Conservation (phyloP, 2,797 vertebrate species). For the Enteromius fasciolatus region DNA sequence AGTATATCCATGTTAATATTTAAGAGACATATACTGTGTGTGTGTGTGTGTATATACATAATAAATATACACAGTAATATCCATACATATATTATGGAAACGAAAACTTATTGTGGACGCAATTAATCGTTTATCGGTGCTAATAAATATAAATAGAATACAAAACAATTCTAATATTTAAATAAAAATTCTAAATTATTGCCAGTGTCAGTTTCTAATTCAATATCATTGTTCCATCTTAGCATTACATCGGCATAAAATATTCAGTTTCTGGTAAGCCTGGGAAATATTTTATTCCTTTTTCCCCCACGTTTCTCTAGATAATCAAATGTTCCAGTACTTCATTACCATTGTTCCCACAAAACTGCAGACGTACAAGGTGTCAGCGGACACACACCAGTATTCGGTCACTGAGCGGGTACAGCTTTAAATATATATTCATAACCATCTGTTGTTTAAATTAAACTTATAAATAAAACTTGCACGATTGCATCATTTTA, state of each 20-base stretch:
- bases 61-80: too few species aligned
- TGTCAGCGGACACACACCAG: constrained; percentile 81
- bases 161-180: too few species aligned
- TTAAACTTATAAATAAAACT: not conserved
- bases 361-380: constrained; percentile 91
- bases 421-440: constrained; percentile 17
- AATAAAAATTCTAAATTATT: too few species aligned
- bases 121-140: too few species aligned
- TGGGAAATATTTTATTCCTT: not conserved
- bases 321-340: constrained; percentile 99
- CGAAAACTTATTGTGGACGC: too few species aligned
- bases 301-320: constrained; percentile 67
- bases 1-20: too few species aligned
- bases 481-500: not conserved
- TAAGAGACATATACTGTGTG: too few species aligned
- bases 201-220: not conserved
- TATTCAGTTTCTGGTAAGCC: not conserved
- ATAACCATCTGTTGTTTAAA: constrained; percentile 15
- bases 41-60: too few species aligned
- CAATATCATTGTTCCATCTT: not conserved
- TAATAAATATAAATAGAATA: too few species aligned
- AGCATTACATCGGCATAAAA: not conserved
- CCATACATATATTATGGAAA: too few species aligned
- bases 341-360: constrained; percentile 99
- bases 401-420: constrained; percentile 81